Conservation (phyloP, 2,888 invertebrate species). For the Athetis lepigone region DNA sequence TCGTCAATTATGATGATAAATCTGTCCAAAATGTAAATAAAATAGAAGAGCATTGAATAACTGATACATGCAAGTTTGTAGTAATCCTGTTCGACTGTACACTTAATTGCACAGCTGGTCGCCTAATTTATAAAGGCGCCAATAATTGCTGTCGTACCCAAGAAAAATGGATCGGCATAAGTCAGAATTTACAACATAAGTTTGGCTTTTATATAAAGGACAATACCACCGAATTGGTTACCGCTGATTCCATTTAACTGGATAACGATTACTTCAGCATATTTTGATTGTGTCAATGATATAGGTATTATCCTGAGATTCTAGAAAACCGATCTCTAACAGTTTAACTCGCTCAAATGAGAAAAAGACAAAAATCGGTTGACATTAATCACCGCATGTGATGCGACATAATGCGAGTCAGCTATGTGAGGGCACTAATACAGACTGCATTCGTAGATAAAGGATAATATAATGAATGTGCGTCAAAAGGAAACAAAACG, state of each 20-base stretch:
- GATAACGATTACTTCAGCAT: not conserved
- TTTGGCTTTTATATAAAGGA: not conserved
- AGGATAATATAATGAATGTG: conserved; percentile 65
- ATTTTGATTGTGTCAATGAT: not conserved
- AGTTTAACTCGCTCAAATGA: not conserved
- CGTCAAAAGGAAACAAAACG: conserved; percentile 59
- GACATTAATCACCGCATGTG: conserved; percentile 32
- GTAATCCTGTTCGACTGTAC: conserved; percentile 17
- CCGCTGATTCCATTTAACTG: not conserved
- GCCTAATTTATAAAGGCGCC: conserved; percentile 39
- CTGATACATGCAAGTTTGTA: conserved; percentile 22
- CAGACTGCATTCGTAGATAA: conserved; percentile 59
- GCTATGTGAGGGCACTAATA: conserved; percentile 6
- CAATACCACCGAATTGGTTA: conserved; percentile 10
- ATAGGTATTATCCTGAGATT: not conserved
- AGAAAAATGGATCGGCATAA: conserved; percentile 25
- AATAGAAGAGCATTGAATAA: not conserved
- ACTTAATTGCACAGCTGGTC: conserved; percentile 25
- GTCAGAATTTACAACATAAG: conserved; percentile 19
- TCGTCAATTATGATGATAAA: not conserved
- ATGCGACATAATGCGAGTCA: conserved; percentile 2
- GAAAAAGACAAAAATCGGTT: not conserved
- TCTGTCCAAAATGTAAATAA: not conserved
- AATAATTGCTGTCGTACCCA: conserved; percentile 39
- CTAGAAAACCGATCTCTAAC: not conserved